phyloP scores from a whole-genome alignment of 2,113 vertebrate genomes.

The Crotophaga sulcirostris region DNA sequence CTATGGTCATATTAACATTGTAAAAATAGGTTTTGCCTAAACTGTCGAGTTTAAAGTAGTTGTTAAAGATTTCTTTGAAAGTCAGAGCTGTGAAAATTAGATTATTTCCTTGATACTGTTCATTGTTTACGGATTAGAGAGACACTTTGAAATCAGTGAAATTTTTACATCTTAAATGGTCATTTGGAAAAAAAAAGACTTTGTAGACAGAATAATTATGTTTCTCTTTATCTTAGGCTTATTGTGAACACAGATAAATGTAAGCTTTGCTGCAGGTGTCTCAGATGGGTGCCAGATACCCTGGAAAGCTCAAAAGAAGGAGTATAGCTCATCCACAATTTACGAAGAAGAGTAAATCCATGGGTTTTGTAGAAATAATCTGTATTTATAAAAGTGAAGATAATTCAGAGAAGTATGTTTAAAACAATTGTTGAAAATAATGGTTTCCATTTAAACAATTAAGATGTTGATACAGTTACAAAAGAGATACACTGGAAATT shows the following conservation, averaged over 20 bases:
- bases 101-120: slow-evolving; percentile 54
- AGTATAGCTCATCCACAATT: not conserved
- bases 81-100: slow-evolving; percentile 56
- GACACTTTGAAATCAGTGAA: slow-evolving; percentile 36
- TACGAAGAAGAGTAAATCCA: not conserved
- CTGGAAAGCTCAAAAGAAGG: not conserved
- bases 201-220: not conserved
- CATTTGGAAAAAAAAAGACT: not conserved
- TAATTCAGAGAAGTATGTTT: not conserved
- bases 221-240: slow-evolving; percentile 45
- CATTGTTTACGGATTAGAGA: slow-evolving; percentile 58
- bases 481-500: not conserved
- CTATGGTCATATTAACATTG: not conserved
- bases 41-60: slow-evolving; percentile 36
- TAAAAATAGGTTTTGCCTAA: slow-evolving; percentile 39
- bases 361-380: not conserved
- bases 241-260: slow-evolving; percentile 6
- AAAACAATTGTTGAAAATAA: not conserved
- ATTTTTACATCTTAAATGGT: slow-evolving; percentile 54
- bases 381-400: not conserved
- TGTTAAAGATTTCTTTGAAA: slow-evolving; percentile 37
- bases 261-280: slow-evolving; percentile 45
- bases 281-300: not conserved
- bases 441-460: not conserved
- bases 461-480: not conserved